Percentiles rank a stretch among this genome's conserved stretches.
Conservation (phyloP, 2,797 vertebrate species). For the Chelmon rostratus region DNA sequence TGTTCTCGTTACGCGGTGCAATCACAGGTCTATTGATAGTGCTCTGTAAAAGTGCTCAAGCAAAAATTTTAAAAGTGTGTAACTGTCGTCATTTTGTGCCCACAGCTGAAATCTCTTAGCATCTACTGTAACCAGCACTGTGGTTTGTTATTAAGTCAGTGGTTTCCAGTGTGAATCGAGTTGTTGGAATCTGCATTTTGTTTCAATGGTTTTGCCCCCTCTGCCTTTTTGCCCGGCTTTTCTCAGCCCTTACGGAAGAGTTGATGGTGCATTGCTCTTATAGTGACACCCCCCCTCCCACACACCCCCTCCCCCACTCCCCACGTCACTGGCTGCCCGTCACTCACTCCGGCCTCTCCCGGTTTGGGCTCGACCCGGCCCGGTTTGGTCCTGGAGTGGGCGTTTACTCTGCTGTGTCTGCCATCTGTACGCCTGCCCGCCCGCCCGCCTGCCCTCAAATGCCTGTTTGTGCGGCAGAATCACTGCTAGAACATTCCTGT, state of each 20-base stretch:
- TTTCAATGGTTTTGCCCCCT: conserved; percentile 73
- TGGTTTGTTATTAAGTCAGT: conserved; percentile 86
- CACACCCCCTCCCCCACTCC: background rate
- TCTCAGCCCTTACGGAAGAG: conserved; percentile 71
- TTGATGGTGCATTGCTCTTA: conserved; percentile 74
- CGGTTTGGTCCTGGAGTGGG: conserved; percentile 26
- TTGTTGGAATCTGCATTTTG: conserved; percentile 85
- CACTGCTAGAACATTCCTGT: conserved; percentile 81
- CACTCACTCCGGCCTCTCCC: conserved; percentile 49
- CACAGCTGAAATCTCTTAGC: conserved; percentile 87
- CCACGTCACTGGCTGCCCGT: conserved; percentile 66
- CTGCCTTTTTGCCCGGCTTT: conserved; percentile 69
- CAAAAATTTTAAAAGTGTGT: conserved; percentile 86
- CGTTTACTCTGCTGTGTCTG: conserved; percentile 63
- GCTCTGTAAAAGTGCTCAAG: conserved; percentile 88
- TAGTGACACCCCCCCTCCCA: conserved; percentile 44
- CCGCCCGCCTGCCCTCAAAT: conserved; percentile 76
- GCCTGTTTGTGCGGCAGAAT: conserved; percentile 79
- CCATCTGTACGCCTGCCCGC: conserved; percentile 59
- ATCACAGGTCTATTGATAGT: conserved; percentile 84
- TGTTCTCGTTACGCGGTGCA: conserved; percentile 82
- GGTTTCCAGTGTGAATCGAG: conserved; percentile 85
- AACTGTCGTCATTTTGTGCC: conserved; percentile 87
- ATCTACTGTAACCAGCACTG: conserved; percentile 87
- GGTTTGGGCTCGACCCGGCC: conserved; percentile 43